Percentiles rank a stretch among this genome's conserved stretches.
These are phyloP conservation scores for Ivindomyrus marchei DNA, from an alignment of 2,113 vertebrate genomes.

Conservation along the genomic window DNA sequence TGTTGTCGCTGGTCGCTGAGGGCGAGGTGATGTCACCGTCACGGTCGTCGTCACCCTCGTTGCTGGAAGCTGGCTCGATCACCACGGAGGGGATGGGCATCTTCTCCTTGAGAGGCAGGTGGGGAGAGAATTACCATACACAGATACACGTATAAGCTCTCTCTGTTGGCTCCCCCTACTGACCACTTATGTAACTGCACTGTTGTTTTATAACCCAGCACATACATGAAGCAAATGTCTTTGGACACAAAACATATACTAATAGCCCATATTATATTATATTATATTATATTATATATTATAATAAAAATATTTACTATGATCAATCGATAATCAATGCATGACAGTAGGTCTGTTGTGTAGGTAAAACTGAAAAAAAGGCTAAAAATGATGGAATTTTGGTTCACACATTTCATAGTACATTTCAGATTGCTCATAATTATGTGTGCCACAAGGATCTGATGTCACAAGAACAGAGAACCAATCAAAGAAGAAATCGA, in stretches of 20 bases:
- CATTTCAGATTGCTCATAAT: background rate
- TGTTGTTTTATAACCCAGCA: background rate
- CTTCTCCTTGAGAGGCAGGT: slow-evolving; percentile 61
- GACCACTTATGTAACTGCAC: background rate
- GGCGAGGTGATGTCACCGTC: slow-evolving; percentile 57
- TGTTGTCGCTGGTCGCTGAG: slow-evolving; percentile 48
- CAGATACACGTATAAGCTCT: background rate
- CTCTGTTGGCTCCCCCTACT: background rate
- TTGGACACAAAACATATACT: background rate
- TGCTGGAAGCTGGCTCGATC: slow-evolving; percentile 91
- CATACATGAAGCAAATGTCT: background rate
- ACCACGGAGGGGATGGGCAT: slow-evolving; percentile 84
- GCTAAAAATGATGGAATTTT: background rate
- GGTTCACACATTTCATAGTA: background rate
- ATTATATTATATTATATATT: background rate
- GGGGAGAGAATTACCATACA: background rate
- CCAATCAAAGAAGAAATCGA: background rate
- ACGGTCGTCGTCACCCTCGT: slow-evolving; percentile 79
- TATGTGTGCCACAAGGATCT: background rate
- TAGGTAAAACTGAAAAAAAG: background rate
- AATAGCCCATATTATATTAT: background rate
- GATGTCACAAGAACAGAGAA: background rate
- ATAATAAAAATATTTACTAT: background rate
- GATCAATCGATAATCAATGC: background rate
- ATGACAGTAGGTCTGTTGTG: background rate